Percentiles rank a stretch among this genome's conserved stretches.
Conservation (phyloP, 2,888 invertebrate genomes). For the Trachelus iudaicus region DNA sequence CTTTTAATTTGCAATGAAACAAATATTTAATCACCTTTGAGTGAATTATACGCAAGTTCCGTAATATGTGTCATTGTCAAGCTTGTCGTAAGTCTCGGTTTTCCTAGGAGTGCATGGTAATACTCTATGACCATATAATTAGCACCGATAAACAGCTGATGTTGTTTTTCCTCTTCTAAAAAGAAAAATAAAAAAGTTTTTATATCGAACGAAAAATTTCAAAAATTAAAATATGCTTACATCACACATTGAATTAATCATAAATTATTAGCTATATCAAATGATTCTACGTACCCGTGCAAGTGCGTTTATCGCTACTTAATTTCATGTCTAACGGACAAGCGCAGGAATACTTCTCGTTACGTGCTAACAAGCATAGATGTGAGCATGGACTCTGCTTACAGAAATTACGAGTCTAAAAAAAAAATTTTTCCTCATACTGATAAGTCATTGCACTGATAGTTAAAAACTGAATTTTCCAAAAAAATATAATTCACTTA, state of each 20-base stretch:
- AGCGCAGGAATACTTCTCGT: constrained; percentile 72
- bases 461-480: neutral
- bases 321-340: constrained; percentile 81
- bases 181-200: constrained; percentile 17
- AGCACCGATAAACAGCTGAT: constrained; percentile 71
- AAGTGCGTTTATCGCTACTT: constrained; percentile 68
- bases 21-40: constrained; percentile 64
- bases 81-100: constrained; percentile 68
- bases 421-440: neutral
- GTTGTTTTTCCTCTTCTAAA: constrained; percentile 63
- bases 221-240: neutral
- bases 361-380: constrained; percentile 78
- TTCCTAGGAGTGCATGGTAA: constrained; percentile 76
- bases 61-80: constrained; percentile 69
- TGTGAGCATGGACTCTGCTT: constrained; percentile 75
- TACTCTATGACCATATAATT: constrained; percentile 69
- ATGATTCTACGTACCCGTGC: constrained; percentile 64
- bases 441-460: neutral
- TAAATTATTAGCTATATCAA: constrained; percentile 8
- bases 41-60: constrained; percentile 75
- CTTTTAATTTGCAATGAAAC: neutral
- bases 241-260: neutral
- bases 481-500: neutral
- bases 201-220: neutral
- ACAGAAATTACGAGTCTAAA: constrained; percentile 71